These are phyloP conservation scores for Geotrupes spiniger DNA, from an alignment of 2,888 invertebrate species.

Conservation along the genomic window DNA sequence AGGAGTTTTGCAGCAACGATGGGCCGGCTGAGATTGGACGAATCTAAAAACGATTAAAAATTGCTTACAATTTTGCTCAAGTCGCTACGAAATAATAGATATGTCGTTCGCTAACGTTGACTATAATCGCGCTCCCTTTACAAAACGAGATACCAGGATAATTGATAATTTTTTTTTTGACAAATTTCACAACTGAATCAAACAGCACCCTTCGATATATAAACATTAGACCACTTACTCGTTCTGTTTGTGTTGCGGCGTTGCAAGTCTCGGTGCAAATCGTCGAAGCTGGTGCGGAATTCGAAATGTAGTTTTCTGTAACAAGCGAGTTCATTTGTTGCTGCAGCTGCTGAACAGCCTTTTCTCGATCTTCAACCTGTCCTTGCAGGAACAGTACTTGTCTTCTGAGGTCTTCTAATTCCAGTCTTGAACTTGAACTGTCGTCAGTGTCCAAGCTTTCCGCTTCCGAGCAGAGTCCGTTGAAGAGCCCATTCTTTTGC, in stretches of 20 bases:
- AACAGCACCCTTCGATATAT: too few species aligned
- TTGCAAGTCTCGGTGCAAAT: slow-evolving; percentile 59
- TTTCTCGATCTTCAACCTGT: slow-evolving; percentile 84
- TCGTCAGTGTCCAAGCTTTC: slow-evolving; percentile 53
- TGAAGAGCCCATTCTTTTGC: slow-evolving; percentile 65
- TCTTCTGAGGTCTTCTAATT: slow-evolving; percentile 75
- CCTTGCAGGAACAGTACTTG: slow-evolving; percentile 83
- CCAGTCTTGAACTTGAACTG: slow-evolving; percentile 55
- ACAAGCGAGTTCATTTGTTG: slow-evolving; percentile 63
- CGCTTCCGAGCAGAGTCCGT: slow-evolving; percentile 55
- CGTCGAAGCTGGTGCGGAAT: slow-evolving; percentile 47
- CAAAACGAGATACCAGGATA: too few species aligned
- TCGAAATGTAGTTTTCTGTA: slow-evolving; percentile 49
- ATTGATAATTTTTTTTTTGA: too few species aligned
- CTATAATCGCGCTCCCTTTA: too few species aligned
- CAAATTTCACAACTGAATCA: too few species aligned
- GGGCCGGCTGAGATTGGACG: slow-evolving; percentile 60
- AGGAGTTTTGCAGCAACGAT: slow-evolving; percentile 55
- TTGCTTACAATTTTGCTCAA: background rate
- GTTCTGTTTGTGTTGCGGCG: slow-evolving; percentile 83
- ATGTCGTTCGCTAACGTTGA: too few species aligned
- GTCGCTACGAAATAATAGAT: too few species aligned
- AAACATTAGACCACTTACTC: slow-evolving; percentile 58
- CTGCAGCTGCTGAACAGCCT: slow-evolving; percentile 76
- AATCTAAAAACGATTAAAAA: slow-evolving; percentile 46